Evolutionary conservation across 2,113 vertebrate genomes (phyloP).

Genomic region (Ammospiza nelsoni): DNA sequence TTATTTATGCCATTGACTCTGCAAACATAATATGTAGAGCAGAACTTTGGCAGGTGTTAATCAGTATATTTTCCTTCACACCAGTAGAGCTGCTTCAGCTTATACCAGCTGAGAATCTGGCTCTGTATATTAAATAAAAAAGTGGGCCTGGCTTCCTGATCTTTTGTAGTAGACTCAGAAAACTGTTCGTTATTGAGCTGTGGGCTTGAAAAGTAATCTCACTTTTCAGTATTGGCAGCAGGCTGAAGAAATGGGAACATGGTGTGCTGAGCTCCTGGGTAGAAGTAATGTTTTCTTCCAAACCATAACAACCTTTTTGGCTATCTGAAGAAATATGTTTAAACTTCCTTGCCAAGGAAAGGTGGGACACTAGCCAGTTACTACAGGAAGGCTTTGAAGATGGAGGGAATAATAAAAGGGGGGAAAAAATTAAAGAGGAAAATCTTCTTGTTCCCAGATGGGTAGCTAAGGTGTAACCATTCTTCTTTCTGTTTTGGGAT

Average conservation of each 20-base stretch:
- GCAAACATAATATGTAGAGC: slow-evolving; percentile 49
- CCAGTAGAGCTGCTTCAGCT: slow-evolving; percentile 18
- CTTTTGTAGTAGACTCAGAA: slow-evolving; percentile 54
- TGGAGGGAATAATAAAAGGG: slow-evolving; percentile 25
- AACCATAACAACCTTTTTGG: slow-evolving; percentile 56
- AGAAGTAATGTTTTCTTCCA: slow-evolving; percentile 60
- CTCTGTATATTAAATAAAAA: slow-evolving; percentile 16
- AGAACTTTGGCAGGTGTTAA: slow-evolving; percentile 62
- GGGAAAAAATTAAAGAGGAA: background rate
- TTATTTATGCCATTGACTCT: slow-evolving; percentile 46
- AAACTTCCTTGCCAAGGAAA: slow-evolving; percentile 51
- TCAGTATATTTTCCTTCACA: slow-evolving; percentile 49
- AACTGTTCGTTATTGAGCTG: slow-evolving; percentile 26
- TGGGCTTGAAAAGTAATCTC: slow-evolving; percentile 52
- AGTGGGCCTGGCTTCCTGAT: slow-evolving; percentile 23
- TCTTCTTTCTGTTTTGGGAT: background rate
- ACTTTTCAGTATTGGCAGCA: slow-evolving; percentile 44
- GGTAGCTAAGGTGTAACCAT: background rate
- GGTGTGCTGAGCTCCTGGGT: slow-evolving; percentile 58
- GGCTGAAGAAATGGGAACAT: slow-evolving; percentile 51
- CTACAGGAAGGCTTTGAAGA: slow-evolving; percentile 61
- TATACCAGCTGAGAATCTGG: slow-evolving; percentile 56
- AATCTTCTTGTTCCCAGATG: slow-evolving; percentile 12
- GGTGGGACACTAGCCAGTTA: slow-evolving; percentile 46
- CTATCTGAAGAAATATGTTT: slow-evolving; percentile 51